A percentile compares a stretch with the other conserved stretches of the same genome.
phyloP scores from a whole-genome alignment of 2,797 vertebrate species.

The Gobio occitaniae region DNA sequence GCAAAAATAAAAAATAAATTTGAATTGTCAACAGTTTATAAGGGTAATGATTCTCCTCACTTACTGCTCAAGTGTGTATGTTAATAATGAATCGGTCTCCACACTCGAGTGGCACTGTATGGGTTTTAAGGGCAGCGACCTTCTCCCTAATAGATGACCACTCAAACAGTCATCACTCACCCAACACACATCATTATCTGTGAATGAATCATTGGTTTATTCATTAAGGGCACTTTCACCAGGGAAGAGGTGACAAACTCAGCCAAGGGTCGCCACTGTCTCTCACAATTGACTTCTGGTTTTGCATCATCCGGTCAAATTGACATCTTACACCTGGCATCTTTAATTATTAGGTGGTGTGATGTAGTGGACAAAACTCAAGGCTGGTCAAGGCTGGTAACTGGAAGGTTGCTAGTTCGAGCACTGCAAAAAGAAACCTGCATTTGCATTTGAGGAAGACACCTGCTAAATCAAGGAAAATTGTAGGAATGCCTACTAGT shows the following conservation, averaged over 20 bases:
- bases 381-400: not conserved
- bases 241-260: slow-evolving; percentile 42
- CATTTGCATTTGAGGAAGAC: not conserved
- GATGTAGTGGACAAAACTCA: not conserved
- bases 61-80: slow-evolving; percentile 32
- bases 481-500: not conserved
- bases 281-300: slow-evolving; percentile 20
- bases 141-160: slow-evolving; percentile 65
- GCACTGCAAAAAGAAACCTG: not conserved
- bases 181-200: slow-evolving; percentile 60
- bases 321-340: not conserved
- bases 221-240: slow-evolving; percentile 51
- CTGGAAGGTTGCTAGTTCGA: not conserved
- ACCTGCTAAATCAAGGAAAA: not conserved
- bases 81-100: slow-evolving; percentile 62
- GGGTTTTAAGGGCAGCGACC: slow-evolving; percentile 52
- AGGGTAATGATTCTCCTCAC: slow-evolving; percentile 14
- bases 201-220: slow-evolving; percentile 63
- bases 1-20: not conserved
- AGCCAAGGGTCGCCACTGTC: slow-evolving; percentile 19
- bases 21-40: not conserved
- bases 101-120: slow-evolving; percentile 55
- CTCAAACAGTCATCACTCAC: slow-evolving; percentile 57
- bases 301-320: slow-evolving; percentile 12
- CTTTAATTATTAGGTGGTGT: slow-evolving; percentile 2